These are phyloP conservation scores for Pelosia muscerda DNA, from an alignment of 2,888 invertebrate genomes.

Conservation along the genomic window DNA sequence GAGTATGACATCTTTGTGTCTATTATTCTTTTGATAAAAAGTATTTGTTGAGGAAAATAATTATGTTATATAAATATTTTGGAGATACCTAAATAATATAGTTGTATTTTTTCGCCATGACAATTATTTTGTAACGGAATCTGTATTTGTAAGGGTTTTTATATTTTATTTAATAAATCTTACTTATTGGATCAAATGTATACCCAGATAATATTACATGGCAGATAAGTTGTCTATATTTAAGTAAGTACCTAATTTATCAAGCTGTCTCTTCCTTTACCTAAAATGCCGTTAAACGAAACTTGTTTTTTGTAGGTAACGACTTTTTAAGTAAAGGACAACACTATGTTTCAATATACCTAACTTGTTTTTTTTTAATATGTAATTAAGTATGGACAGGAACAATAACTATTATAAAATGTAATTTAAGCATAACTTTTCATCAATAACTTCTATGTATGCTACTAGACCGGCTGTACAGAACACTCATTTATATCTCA, in stretches of 20 bases:
- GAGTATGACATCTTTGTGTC: neutral
- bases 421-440: slow-evolving; percentile 58
- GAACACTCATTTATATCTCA: neutral
- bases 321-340: neutral
- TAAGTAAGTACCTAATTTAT: neutral
- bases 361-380: neutral
- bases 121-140: neutral
- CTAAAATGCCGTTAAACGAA: neutral
- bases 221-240: neutral
- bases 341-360: neutral
- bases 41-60: no score
- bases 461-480: neutral
- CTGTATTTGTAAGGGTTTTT: neutral
- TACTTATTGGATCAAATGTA: neutral
- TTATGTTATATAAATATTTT: no score
- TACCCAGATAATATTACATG: neutral
- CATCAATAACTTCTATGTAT: neutral
- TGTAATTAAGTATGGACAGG: slow-evolving; percentile 47
- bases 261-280: neutral
- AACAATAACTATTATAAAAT: slow-evolving; percentile 67
- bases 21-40: neutral
- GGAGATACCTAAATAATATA: neutral
- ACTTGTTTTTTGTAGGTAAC: neutral
- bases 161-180: no score
- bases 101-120: neutral